Evolutionary conservation across 2,888 invertebrate species (phyloP), one percentile per base, ranked within the genome.

Genomic region (Drosophila suboccidentalis): DNA sequence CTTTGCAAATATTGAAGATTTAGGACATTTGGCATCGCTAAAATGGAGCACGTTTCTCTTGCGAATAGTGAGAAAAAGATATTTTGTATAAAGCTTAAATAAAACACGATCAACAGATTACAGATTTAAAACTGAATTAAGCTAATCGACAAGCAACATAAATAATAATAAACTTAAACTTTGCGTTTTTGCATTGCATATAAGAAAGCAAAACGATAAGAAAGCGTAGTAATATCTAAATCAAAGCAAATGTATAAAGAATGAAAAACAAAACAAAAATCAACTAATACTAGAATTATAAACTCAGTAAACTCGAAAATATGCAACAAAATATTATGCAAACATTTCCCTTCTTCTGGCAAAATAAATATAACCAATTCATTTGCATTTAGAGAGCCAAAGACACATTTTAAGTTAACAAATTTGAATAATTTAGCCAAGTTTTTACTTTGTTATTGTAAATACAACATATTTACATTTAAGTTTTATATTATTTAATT

Each of bases 191-290:
- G 71, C 74, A 71, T 82, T 82, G 77, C 75, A 76, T 71, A 71
- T 58, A 74, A 67, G 41, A 69, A 36, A 38, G 67, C 68, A 64
- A 71, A 74, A 46, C 58, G 61, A 63, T 61, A 68, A 66, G 62
- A 87, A 87, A 87, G 89, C 87, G 87, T 87, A 87, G 87, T 63
- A 87, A 88, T 87, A 87, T 87, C 87, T 87, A 87, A 87, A 87
- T 83, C 78, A 79, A 87, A 88, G 72, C 75, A 77, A 82, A 63
- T 84, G 76, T 81, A 77, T 73, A 84, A 84, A 81, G 69, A 68
- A 39, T 51, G 69, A 50, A 53, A 44, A 43, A 60, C 19, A 58
- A 71, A 62, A 60, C 68, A 46, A 38, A 71, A 47, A 53, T 34
- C 39, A 71, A 60, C 29, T 60, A 70, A 63, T 59, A 38, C 47